Conservation (phyloP, 2,113 vertebrate species). For the Cyprinodon tularosa region DNA sequence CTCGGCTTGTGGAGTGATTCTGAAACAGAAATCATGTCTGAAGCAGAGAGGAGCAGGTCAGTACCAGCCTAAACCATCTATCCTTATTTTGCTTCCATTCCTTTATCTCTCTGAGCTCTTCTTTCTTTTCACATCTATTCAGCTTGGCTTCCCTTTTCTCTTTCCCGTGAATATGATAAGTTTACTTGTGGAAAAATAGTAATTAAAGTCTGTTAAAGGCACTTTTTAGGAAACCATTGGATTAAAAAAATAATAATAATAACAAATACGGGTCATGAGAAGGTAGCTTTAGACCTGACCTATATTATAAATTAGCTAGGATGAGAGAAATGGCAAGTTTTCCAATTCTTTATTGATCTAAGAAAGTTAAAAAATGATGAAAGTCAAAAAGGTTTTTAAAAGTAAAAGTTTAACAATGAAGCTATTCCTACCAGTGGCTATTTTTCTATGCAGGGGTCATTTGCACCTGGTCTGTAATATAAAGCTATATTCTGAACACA, state of each 20-base stretch:
- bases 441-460: neutral
- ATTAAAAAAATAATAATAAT: neutral
- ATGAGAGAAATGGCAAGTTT: no score
- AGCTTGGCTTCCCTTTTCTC: slow-evolving; percentile 2
- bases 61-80: slow-evolving; percentile 2
- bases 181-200: neutral
- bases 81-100: slow-evolving; percentile 1
- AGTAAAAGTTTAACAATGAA: no score
- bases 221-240: neutral
- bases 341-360: no score
- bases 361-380: no score
- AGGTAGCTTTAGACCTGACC: no score
- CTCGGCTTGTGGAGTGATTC: slow-evolving; percentile 22
- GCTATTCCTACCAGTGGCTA: no score
- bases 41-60: slow-evolving; percentile 7
- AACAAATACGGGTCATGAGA: no score
- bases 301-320: no score
- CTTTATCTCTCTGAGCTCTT: slow-evolving; percentile 16
- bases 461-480: neutral
- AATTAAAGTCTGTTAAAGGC: neutral
- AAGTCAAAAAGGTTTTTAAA: no score
- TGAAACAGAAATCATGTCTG: slow-evolving; percentile 37
- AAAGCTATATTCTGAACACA: neutral
- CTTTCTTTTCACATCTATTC: neutral
- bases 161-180: slow-evolving; percentile 11